Evolutionary conservation across 37 sponge, comb jelly and placozoan genomes (phyloP).

Genomic region (Ianthella basta): DNA sequence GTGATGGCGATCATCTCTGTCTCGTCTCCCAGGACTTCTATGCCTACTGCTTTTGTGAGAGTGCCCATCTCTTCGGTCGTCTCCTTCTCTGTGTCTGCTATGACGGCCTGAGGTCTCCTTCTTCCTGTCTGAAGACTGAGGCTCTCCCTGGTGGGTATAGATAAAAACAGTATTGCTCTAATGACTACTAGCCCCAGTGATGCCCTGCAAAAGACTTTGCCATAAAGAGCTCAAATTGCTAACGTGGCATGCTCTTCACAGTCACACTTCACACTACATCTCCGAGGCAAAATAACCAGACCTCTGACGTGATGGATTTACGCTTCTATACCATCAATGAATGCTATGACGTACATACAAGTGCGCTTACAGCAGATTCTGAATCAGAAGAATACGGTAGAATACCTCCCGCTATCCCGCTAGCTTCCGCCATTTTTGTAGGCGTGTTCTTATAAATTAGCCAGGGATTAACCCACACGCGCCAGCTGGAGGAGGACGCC

Average conservation of each 20-base stretch:
- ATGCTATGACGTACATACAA: too few species aligned
- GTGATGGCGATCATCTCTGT: constrained; percentile 8
- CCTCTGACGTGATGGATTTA: too few species aligned
- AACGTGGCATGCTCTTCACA: too few species aligned
- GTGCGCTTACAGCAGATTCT: constrained; percentile 6
- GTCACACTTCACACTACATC: too few species aligned
- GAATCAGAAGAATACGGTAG: constrained; percentile 23
- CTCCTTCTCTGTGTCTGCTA: background rate
- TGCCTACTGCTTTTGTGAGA: background rate
- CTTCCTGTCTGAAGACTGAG: background rate
- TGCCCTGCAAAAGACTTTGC: too few species aligned
- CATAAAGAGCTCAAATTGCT: too few species aligned
- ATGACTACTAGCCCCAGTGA: too few species aligned
- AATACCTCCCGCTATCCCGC: background rate
- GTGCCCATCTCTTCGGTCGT: background rate
- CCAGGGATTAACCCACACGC: background rate
- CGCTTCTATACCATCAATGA: too few species aligned
- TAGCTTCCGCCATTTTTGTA: constrained; percentile 2
- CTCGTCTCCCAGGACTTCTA: background rate
- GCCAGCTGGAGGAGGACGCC: too few species aligned
- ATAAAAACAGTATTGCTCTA: too few species aligned
- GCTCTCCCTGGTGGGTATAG: background rate
- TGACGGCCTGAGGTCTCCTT: background rate
- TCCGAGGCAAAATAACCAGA: too few species aligned
- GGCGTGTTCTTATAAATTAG: background rate